Base-by-base conservation (phyloP, 1,140 invertebrate species). In the Psilanteris sp. region DNA sequence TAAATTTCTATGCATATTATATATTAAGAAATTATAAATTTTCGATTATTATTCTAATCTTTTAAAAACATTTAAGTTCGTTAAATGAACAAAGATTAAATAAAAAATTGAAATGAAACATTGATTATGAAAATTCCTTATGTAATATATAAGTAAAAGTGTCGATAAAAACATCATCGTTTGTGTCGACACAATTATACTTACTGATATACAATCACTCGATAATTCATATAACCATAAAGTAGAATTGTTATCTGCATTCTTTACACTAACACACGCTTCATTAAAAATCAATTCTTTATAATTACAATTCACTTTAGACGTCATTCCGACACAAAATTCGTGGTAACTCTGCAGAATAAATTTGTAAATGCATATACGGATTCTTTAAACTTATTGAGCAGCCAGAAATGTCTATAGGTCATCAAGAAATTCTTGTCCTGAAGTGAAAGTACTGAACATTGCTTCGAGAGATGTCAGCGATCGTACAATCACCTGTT, bases 151-250 rank as follows among this genome's bases (percentile, higher is more conserved):
- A n/a, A n/a, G n/a, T n/a, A n/a, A n/a, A n/a, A n/a, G n/a, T n/a
- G n/a, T n/a, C 9, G 13, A 31, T 32, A 10, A 48, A 20, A 54
- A 32, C 44, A 44, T 44, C n/a, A n/a, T n/a, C n/a, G n/a, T n/a
- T n/a, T n/a, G n/a, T n/a, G n/a, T n/a, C n/a, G 15, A 3, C 5
- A 29, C 1, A 27, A 52, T 44, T 16, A 26, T 50, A 78, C 89
- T 89, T 81, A 92, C 91, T 74, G 86, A 85, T 62, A 90, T 83
- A 76, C 91, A 92, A 76, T 92, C 91, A 16, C 89, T 88, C n/a
- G 91, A 91, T 1, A 92, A 87, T 26, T 86, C 85, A 64, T 92
- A 92, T 1, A 92, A 79, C 72, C 85, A 89, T 0, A 85, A 79
- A 50, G 89, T 79, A 7, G 77, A 41, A 46, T 55, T 46, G 11